Conservation (phyloP, 1,140 invertebrate genomes). For the Drosophila arawakana region DNA sequence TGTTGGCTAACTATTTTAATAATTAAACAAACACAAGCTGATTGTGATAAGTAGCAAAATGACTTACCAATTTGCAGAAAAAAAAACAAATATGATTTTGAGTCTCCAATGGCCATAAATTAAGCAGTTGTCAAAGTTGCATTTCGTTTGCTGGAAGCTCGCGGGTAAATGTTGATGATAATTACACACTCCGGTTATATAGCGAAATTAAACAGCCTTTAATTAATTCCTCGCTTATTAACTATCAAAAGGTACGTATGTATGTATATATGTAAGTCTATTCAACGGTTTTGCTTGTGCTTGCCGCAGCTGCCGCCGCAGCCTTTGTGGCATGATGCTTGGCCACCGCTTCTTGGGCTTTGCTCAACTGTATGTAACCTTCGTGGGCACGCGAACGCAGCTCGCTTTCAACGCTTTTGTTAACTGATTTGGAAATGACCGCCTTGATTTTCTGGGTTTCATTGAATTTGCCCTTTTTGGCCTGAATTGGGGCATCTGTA, state of each 20-base stretch:
- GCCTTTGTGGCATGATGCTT: slow-evolving; percentile 74
- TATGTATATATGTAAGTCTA: slow-evolving; percentile 15
- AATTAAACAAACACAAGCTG: slow-evolving; percentile 72
- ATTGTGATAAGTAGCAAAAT: slow-evolving; percentile 68
- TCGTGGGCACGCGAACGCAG: slow-evolving; percentile 86
- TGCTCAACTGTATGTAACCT: slow-evolving; percentile 85
- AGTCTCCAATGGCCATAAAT: slow-evolving; percentile 49
- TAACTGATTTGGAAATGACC: slow-evolving; percentile 87
- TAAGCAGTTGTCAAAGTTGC: slow-evolving; percentile 60
- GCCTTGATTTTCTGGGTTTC: slow-evolving; percentile 87
- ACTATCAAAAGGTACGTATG: neutral
- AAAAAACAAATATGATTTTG: slow-evolving; percentile 15
- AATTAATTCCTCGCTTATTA: neutral
- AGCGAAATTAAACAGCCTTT: slow-evolving; percentile 8
- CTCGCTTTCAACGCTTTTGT: slow-evolving; percentile 87
- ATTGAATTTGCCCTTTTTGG: slow-evolving; percentile 87
- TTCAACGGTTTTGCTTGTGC: slow-evolving; percentile 40
- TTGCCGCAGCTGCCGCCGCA: slow-evolving; percentile 60
- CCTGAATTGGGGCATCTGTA: slow-evolving; percentile 86
- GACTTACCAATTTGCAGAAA: slow-evolving; percentile 42
- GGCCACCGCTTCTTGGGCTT: slow-evolving; percentile 85
- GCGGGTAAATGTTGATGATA: neutral
- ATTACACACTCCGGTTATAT: neutral
- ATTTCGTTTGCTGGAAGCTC: neutral
- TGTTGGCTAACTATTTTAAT: slow-evolving; percentile 74